phyloP scores from a whole-genome alignment of 2,888 invertebrate genomes.

The Bhutanitis thaidina region DNA sequence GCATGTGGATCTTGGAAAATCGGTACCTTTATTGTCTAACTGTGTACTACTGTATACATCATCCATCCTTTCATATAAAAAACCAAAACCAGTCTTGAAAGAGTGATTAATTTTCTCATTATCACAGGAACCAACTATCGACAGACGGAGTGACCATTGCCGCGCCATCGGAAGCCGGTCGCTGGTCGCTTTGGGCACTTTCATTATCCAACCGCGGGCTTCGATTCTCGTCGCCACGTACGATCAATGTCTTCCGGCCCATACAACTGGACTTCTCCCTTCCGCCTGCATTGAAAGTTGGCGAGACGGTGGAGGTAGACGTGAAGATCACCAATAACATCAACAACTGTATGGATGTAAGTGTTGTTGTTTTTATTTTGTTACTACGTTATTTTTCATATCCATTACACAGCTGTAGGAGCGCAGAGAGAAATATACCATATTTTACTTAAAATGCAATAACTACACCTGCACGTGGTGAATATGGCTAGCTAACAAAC shows the following conservation, averaged over 20 bases:
- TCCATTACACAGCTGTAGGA: no score
- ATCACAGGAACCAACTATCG: conserved; percentile 74
- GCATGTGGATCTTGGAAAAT: no score
- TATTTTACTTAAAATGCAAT: no score
- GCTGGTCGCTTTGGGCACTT: conserved; percentile 83
- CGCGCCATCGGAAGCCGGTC: conserved; percentile 82
- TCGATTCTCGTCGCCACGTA: conserved; percentile 79
- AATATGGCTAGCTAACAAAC: no score
- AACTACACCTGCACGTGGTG: no score
- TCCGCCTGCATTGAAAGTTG: conserved; percentile 80
- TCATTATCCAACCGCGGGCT: conserved; percentile 75
- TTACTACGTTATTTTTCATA: background rate
- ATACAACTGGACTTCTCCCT: conserved; percentile 82
- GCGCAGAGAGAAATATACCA: no score
- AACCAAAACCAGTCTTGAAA: no score
- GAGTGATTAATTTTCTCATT: background rate
- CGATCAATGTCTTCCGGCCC: conserved; percentile 81
- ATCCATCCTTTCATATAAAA: no score
- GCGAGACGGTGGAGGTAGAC: conserved; percentile 84
- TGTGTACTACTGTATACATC: no score
- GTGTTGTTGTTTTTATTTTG: conserved; percentile 38
- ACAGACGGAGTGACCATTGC: conserved; percentile 79
- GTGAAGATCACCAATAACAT: conserved; percentile 84
- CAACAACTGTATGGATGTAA: conserved; percentile 85
- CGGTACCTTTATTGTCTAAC: no score